Conservation (phyloP, 2,797 vertebrate genomes). For the Brachymystax lenok region DNA sequence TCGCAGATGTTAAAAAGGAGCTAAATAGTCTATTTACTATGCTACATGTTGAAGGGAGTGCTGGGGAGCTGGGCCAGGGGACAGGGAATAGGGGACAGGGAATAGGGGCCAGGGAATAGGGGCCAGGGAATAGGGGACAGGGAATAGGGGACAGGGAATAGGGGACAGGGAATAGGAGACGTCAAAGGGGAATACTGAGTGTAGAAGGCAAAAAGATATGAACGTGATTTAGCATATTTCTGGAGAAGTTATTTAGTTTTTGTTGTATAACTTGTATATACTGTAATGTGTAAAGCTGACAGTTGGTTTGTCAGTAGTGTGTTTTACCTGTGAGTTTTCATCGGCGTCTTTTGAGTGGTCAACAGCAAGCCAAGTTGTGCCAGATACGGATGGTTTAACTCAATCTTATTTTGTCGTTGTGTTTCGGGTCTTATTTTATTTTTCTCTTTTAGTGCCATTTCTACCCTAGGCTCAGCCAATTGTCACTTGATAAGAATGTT, state of each 20-base stretch:
- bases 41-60: constrained; percentile 50
- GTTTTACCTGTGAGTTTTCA: constrained; percentile 67
- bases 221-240: constrained; percentile 50
- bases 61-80: constrained; percentile 24
- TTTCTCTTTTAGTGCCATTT: constrained; percentile 58
- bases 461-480: constrained; percentile 22
- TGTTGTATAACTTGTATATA: constrained; percentile 72
- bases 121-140: constrained; percentile 23
- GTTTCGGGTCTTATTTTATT: constrained; percentile 47
- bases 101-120: constrained; percentile 38
- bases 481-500: constrained; percentile 10
- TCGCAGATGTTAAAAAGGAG: constrained; percentile 49
- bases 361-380: constrained; percentile 50
- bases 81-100: constrained; percentile 33
- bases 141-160: constrained; percentile 16
- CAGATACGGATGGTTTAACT: constrained; percentile 39
- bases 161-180: neutral
- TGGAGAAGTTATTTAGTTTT: constrained; percentile 47
- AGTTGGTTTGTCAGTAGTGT: constrained; percentile 67
- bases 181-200: constrained; percentile 8
- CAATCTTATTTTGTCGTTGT: constrained; percentile 41
- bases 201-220: constrained; percentile 47
- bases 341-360: constrained; percentile 45
- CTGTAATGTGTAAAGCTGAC: constrained; percentile 73
- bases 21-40: constrained; percentile 55